A percentile compares a stretch with the other conserved stretches of the same genome.
Evolutionary conservation across 2,113 vertebrate species (phyloP).

Genomic region (Pycnonotus jocosus): DNA sequence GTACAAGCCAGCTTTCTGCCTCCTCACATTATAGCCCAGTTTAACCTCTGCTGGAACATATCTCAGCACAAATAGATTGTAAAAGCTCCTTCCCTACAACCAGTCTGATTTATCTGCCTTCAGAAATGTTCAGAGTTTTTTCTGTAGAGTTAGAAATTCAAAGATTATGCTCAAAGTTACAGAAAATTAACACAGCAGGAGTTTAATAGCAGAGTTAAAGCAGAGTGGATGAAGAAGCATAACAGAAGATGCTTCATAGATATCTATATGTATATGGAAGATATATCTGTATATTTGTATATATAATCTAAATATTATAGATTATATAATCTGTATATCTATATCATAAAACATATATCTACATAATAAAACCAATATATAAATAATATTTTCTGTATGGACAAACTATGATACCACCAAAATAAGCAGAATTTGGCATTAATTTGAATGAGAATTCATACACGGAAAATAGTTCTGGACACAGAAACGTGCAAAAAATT

Average conservation of each 20-base stretch:
- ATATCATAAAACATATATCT: too few species aligned
- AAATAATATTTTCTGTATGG: not conserved
- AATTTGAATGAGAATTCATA: not conserved
- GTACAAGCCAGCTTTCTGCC: conserved; percentile 48
- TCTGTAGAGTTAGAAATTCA: not conserved
- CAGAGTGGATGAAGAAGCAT: not conserved
- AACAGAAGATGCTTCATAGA: not conserved
- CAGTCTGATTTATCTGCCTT: not conserved
- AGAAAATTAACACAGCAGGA: not conserved
- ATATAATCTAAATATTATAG: not conserved
- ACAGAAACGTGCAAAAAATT: not conserved
- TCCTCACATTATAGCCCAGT: not conserved
- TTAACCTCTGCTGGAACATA: conserved; percentile 38
- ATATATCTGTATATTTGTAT: not conserved
- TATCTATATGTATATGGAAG: not conserved
- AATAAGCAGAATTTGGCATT: not conserved
- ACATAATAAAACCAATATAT: not conserved
- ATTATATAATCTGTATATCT: not conserved
- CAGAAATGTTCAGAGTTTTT: not conserved
- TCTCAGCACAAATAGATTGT: not conserved
- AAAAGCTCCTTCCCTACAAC: not conserved
- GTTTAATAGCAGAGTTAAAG: not conserved
- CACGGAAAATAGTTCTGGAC: not conserved
- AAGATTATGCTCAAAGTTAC: not conserved
- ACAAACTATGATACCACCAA: not conserved